Conservation (phyloP, 2,888 invertebrate species). For the Azorinus chamasolen region DNA sequence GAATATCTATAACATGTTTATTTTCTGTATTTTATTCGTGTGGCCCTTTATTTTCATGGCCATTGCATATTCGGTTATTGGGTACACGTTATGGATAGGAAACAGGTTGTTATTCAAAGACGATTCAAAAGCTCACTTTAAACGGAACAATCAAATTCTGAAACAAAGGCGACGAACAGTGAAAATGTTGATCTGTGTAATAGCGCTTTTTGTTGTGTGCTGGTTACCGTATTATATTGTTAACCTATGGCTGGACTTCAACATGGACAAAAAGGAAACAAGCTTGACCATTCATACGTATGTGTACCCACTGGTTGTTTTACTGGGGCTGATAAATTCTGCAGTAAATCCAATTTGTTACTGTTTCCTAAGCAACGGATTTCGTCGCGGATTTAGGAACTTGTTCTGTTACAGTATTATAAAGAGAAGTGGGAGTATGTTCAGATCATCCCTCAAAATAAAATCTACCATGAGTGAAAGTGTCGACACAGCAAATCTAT, state of each 20-base stretch:
- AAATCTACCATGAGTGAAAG: slow-evolving; percentile 45
- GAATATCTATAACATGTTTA: slow-evolving; percentile 73
- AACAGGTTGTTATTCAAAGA: slow-evolving; percentile 57
- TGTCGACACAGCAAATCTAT: slow-evolving; percentile 54
- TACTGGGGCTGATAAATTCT: slow-evolving; percentile 79
- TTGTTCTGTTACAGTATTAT: slow-evolving; percentile 65
- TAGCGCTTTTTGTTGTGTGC: slow-evolving; percentile 73
- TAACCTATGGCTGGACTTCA: slow-evolving; percentile 79
- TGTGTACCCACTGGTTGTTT: slow-evolving; percentile 75
- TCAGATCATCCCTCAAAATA: slow-evolving; percentile 41
- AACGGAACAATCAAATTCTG: slow-evolving; percentile 67
- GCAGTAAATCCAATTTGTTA: slow-evolving; percentile 82
- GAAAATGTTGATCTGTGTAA: slow-evolving; percentile 75
- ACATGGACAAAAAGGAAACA: slow-evolving; percentile 41
- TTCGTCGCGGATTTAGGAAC: slow-evolving; percentile 74
- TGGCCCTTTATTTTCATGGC: slow-evolving; percentile 75
- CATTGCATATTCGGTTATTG: slow-evolving; percentile 72
- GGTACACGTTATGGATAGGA: slow-evolving; percentile 73
- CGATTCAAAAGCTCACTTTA: slow-evolving; percentile 12
- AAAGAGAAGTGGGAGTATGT: slow-evolving; percentile 34
- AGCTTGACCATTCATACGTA: slow-evolving; percentile 41
- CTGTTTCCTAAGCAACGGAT: slow-evolving; percentile 79
- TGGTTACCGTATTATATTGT: slow-evolving; percentile 81
- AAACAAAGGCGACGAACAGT: slow-evolving; percentile 75
- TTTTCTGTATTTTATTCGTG: slow-evolving; percentile 72